Evolutionary conservation across 2,113 vertebrate genomes (phyloP).

Genomic region (Cochlearius cochlearius): DNA sequence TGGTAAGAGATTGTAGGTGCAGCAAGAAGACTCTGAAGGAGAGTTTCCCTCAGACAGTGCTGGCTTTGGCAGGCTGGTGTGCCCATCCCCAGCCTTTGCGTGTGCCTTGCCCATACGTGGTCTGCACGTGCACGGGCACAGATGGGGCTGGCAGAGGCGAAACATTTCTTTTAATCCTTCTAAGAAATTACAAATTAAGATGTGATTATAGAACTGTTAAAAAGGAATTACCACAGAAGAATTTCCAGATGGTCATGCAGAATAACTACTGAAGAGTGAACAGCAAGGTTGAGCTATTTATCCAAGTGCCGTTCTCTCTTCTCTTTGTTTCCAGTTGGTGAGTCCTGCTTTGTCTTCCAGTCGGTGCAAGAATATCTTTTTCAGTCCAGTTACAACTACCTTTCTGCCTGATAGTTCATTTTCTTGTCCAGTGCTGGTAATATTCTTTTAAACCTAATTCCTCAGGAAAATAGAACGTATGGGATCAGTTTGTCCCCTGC

Average conservation of each 20-base stretch:
- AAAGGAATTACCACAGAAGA: slow-evolving; percentile 39
- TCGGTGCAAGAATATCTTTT: background rate
- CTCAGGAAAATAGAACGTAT: background rate
- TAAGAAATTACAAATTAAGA: slow-evolving; percentile 55
- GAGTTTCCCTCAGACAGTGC: background rate
- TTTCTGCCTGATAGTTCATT: background rate
- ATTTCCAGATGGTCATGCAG: slow-evolving; percentile 50
- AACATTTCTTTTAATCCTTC: slow-evolving; percentile 43
- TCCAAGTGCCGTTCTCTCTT: background rate
- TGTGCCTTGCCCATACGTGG: background rate
- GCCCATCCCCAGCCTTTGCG: background rate
- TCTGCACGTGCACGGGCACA: background rate
- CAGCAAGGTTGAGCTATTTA: slow-evolving; percentile 12
- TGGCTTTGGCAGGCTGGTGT: background rate
- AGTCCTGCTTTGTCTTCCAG: background rate
- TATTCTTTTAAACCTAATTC: background rate
- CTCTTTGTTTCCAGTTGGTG: background rate
- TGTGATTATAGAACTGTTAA: slow-evolving; percentile 42
- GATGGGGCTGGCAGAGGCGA: slow-evolving; percentile 4
- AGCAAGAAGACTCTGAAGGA: background rate
- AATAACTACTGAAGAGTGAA: slow-evolving; percentile 18
- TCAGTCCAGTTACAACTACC: background rate
- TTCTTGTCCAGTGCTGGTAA: background rate
- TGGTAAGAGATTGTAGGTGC: background rate
- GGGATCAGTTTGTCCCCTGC: background rate